Percentiles rank a stretch among this genome's conserved stretches.
Evolutionary conservation across 2,888 invertebrate species (phyloP).

Genomic region (Agriotes lineatus): DNA sequence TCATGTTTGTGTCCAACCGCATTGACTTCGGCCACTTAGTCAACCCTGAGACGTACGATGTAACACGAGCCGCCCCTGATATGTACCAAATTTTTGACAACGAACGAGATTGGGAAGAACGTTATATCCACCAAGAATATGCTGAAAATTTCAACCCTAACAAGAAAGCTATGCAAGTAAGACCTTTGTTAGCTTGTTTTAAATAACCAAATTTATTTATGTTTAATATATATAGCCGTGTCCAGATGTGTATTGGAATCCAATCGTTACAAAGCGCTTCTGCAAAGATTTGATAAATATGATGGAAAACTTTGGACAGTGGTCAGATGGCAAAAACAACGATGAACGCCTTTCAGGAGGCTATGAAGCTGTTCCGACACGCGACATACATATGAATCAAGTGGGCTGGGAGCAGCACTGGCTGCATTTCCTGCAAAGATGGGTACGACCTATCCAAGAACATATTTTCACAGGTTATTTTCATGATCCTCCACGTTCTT

Average conservation of each 20-base stretch:
- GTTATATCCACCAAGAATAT: slow-evolving; percentile 92
- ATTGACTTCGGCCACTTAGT: slow-evolving; percentile 90
- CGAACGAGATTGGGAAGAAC: slow-evolving; percentile 89
- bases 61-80: slow-evolving; percentile 82
- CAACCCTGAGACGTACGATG: slow-evolving; percentile 85
- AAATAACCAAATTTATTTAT: neutral
- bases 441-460: slow-evolving; percentile 92
- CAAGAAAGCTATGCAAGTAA: slow-evolving; percentile 72
- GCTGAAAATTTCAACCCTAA: slow-evolving; percentile 75
- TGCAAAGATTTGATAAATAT: slow-evolving; percentile 88
- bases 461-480: slow-evolving; percentile 87
- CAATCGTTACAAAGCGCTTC: slow-evolving; percentile 82
- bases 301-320: slow-evolving; percentile 90
- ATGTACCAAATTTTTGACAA: slow-evolving; percentile 94
- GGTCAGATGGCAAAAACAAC: slow-evolving; percentile 93
- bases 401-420: slow-evolving; percentile 87
- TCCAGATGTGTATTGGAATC: slow-evolving; percentile 98
- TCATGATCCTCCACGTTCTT: slow-evolving; percentile 90
- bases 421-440: slow-evolving; percentile 88
- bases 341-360: slow-evolving; percentile 91
- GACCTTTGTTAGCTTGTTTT: slow-evolving; percentile 5
- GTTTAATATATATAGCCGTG: slow-evolving; percentile 78
- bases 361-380: slow-evolving; percentile 97
- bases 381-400: slow-evolving; percentile 98
- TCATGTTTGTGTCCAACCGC: slow-evolving; percentile 92